Evolutionary conservation across 2,113 vertebrate genomes (phyloP).

Genomic region (Tragelaphus imberbis): DNA sequence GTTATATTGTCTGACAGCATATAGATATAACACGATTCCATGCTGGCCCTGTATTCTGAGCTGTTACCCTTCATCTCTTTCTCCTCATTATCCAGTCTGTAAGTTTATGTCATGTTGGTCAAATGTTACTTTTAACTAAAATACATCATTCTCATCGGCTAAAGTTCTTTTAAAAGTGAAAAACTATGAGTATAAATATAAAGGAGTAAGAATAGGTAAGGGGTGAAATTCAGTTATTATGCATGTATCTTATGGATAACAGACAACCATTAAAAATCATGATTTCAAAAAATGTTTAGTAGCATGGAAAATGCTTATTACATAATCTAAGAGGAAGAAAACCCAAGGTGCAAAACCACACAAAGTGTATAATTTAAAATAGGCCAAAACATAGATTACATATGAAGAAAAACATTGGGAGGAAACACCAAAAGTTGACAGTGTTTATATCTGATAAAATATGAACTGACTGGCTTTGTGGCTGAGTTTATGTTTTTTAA

Average conservation of each 20-base stretch:
- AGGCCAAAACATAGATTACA: not conserved
- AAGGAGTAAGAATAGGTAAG: not conserved
- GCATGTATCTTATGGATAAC: not conserved
- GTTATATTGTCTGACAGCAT: not conserved
- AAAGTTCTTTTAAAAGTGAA: constrained; percentile 19
- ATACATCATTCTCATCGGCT: not conserved
- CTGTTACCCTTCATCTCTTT: not conserved
- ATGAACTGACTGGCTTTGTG: not conserved
- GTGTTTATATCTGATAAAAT: not conserved
- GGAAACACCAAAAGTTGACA: not conserved
- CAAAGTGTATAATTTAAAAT: not conserved
- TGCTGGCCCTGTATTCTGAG: constrained; percentile 5
- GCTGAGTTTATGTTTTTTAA: not conserved
- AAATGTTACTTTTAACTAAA: constrained; percentile 20
- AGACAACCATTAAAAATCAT: not conserved
- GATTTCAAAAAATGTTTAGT: not conserved
- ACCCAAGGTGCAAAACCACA: not conserved
- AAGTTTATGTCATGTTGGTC: not conserved
- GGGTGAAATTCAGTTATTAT: not conserved
- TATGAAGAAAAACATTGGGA: constrained; percentile 1
- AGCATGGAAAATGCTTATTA: not conserved
- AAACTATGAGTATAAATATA: not conserved
- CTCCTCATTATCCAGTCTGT: not conserved
- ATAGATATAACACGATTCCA: constrained; percentile 9
- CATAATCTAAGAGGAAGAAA: not conserved